Evolutionary conservation across 35 echinoderm and acorn worm species (phyloP).

Genomic region (Heliocidaris erythrogramma): DNA sequence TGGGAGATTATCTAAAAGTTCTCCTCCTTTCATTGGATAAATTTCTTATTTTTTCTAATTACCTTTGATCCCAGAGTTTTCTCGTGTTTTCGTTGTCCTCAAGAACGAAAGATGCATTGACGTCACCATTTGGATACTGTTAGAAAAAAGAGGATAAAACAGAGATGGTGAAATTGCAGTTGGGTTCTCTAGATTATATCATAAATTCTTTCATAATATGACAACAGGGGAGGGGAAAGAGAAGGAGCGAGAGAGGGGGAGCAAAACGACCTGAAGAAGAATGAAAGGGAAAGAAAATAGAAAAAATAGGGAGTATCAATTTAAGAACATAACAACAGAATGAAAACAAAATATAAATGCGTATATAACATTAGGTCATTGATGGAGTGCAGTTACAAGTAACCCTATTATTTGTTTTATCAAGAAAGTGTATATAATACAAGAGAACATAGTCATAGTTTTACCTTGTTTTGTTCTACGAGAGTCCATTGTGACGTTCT

Average conservation of each 20-base stretch:
- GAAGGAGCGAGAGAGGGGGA: background rate
- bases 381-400: too few relatives aligned
- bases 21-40: background rate
- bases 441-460: background rate
- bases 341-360: too few relatives aligned
- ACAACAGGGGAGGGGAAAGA: too few relatives aligned
- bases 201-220: background rate
- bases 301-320: too few relatives aligned
- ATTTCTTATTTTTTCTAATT: background rate
- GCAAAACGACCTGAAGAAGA: too few relatives aligned
- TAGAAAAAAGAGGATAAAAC: background rate
- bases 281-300: too few relatives aligned
- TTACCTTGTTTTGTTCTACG: constrained; percentile 32
- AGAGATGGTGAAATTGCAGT: background rate
- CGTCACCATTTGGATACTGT: constrained; percentile 17
- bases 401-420: too few relatives aligned
- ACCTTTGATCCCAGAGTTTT: constrained; percentile 33
- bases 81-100: constrained; percentile 45
- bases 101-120: background rate
- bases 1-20: too few relatives aligned
- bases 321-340: too few relatives aligned
- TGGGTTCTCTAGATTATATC: background rate
- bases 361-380: too few relatives aligned
- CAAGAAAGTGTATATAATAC: background rate
- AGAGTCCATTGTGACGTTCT: constrained; percentile 25